Base-by-base conservation (phyloP, 2,113 vertebrate species). In the Rhea americana region DNA sequence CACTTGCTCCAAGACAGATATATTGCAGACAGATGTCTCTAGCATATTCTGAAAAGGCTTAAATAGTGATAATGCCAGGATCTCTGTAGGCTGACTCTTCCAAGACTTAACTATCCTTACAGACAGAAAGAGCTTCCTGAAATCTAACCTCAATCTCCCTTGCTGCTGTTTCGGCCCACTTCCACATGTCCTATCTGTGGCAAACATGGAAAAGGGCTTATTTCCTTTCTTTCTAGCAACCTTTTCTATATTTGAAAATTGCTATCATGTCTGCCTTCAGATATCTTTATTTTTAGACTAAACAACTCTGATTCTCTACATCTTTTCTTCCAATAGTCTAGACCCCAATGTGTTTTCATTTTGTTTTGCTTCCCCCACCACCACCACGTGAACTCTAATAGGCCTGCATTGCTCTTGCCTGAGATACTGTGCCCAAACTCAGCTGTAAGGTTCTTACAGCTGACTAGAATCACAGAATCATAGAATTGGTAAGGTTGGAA, bases 261-360 rank as follows among this genome's bases (percentile, higher is more conserved):
- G 4, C 73, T 95, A 89, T 94, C 32, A 0, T 0, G 2, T 87
- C 71, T 93, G 71, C 74, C 78, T 93, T 95, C 82, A 94, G 93
- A 85, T 45, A 53, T 85, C 50, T 82, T 95, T 93, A 95, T 93
- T 96, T 95, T 95, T 88, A 90, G 82, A 90, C 91, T 95, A 90
- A 95, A 83, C 79, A 94, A 77, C 55, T 62, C 85, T 80, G 45
- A 37, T 83, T 95, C 78, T 95, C 72, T 55, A n/a, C 1, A 35
- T 17, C 90, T 95, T 87, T 81, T 41, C 73, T 81, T 47, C 35
- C 35, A 35, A 35, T 35, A 35, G 35, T 2, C 55, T 17, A 77
- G 87, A 90, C 93, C 85, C 93, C 85, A 79, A 59, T 93, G 79
- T 30, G 14, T 32, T 32, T 58, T 16, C 11, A 16, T 32, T 47